Base-by-base conservation (phyloP, 2,888 invertebrate species). In the Harpalus rufipes region DNA sequence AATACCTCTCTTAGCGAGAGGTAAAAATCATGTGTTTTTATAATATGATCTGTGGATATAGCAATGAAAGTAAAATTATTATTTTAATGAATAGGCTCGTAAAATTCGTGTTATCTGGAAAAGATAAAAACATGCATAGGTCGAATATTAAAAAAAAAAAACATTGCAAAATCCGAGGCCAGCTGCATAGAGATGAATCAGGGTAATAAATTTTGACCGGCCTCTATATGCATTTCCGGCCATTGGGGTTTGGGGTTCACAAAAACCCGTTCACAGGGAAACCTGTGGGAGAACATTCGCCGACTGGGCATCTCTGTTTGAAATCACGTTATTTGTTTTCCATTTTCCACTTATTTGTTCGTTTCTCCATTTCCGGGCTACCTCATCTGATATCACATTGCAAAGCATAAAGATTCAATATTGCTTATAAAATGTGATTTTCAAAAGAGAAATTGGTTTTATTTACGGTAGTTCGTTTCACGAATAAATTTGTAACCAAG, bases 251-350 rank as follows among this genome's bases (percentile, higher is more conserved):
- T 21, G 21, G 51, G 18, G 25, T 3, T 21, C 25, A 21, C 78
- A 58, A 78, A 78, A 78, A 78, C 58, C 56, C n/a, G 18, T n/a
- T 78, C 41, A 14, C n/a, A 56, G 58, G 58, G 56, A 58, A 32
- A 56, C 14, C 78, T 51, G 6, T 76, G 18, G 18, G 76, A 76
- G 78, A 78, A 58, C 56, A 78, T 78, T 78, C 41, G 44, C 51
- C 76, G 76, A 51, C n/a, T 14, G 58, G 32, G 32, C 56, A 58
- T 32, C 41, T 12, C n/a, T 78, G 25, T 56, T 78, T 78, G 56
- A 58, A 78, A 58, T 78, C 56, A 25, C 58, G 78, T 78, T 78
- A 78, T 78, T 78, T 58, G 78, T 32, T 78, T 56, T 58, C 76
- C 41, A 25, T 58, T 78, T 56, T 56, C n/a, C 58, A 78, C 78